Evolutionary conservation across 1,140 invertebrate species (phyloP), one percentile per base, ranked within the genome.

Genomic region (Drosophila bifasciata): DNA sequence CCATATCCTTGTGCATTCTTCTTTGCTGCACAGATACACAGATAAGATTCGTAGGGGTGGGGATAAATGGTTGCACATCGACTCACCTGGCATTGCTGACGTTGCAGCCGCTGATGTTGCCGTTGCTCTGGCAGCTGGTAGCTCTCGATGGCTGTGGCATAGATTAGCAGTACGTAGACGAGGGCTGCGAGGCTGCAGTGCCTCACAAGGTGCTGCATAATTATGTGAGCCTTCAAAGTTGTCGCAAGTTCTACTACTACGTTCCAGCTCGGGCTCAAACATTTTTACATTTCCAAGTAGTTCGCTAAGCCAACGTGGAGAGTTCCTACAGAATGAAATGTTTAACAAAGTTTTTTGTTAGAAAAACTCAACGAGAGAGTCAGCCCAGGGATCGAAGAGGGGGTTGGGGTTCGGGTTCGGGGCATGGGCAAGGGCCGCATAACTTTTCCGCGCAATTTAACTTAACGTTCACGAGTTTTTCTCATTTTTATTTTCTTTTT

Each of bases 391-490:
- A 25, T 9, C 3, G 15, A 21, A 1, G 39, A n/a, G 15, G 15
- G 46, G 21, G 36, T 41, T 23, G 8, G 16, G 39, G 15, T n/a
- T n/a, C n/a, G 13, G 43, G 21, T 25, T 48, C 25, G 8, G 17
- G 21, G 21, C 9, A n/a, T 9, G 28, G 25, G 28, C 48, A 15
- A 32, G 46, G 57, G 41, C 32, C 46, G 81, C 77, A 85, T 80
- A 85, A 85, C 81, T 85, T 85, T 85, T 85, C 72, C 81, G 69
- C 63, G 68, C 80, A 85, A 85, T 85, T 85, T 85, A 86, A 81
- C 80, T 75, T 67, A 77, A 74, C 74, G 63, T 86, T 74, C 57
- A 45, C 32, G 69, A 66, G 60, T 59, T 66, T 58, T 64, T 58
- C 41, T 50, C 48, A 55, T 68, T 68, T 68, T 68, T 68, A 55